Base-by-base conservation (phyloP, 1,140 invertebrate species). In the Drosophila subobscura region DNA sequence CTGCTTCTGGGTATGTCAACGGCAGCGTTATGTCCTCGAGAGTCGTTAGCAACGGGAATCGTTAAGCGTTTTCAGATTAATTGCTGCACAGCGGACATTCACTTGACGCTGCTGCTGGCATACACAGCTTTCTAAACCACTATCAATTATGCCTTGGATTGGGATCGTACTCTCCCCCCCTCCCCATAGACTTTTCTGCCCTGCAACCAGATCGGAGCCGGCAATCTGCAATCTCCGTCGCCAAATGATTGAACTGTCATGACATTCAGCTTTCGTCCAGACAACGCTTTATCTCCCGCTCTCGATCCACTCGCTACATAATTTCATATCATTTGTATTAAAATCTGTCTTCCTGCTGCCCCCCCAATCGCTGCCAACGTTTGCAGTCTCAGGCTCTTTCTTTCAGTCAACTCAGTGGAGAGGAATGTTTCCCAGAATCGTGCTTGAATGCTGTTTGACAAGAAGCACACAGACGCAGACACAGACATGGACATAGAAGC, bases 361-460 rank as follows among this genome's bases (percentile, higher is more conserved):
- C 27, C 46, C 44, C 44, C 73, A 70, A 56, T 68, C 53, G 70
- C 71, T 80, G 72, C 72, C 77, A 68, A 68, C 75, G 55, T 59
- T n/a, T 12, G 33, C 46, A 59, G 42, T 70, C 51, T 12, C 29
- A 16, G 10, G 25, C 25, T 37, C 8, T 37, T 37, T 37, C 10
- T 37, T 63, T 16, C 54, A 75, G 70, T 72, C 72, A 51, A 57
- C 61, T 73, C 81, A 80, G 64, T 67, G 77, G 68, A 59, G 77
- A 79, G 59, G 88, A 89, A 90, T 90, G 81, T 71, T 89, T 89
- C 85, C 72, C 80, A 90, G 86, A 89, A 89, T 89, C 85, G 85
- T 89, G 85, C 85, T 71, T 90, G 86, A 89, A 89, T 89, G 85
- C 79, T 90, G 85, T 90, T 90, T 89, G 86, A 90, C 85, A 89